Evolutionary conservation across 2,888 invertebrate species (phyloP), one percentile per base, ranked within the genome.

Genomic region (Bembecia ichneumoniformis): DNA sequence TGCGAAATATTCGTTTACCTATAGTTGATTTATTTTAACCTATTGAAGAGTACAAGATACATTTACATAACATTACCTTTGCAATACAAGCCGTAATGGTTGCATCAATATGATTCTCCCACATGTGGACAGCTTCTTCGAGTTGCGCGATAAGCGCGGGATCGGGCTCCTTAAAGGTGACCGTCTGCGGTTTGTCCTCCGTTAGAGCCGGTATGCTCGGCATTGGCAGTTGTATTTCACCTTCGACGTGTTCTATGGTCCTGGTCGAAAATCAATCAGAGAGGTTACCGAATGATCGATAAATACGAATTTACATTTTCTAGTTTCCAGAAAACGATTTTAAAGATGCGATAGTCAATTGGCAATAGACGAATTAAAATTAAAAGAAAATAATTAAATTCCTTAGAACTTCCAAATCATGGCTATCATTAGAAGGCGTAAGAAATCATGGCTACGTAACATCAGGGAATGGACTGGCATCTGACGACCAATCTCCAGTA

Each of bases 241-340:
- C 92, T 68, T 93, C 93, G 5, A 93, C 89, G 64, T 94, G 93
- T 55, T 93, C 91, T 56, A 91, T 88, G 0, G 93, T 92, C 90
- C 94, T 93, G 56, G 28, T 28, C 28, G 2, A 28, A 20, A 9
- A 3, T 2, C 28, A 28, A 9, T 28, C 34, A 3, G 46, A 52
- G 46, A 52, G n/a, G 5, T 40, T 40, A 40, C 14, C 9, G 20
- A 40, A n/a, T 13, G 4, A 40, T 40, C n/a, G 14, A 40, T 9
- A 9, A n/a, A 40, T n/a, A 45, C 13, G 10, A 44, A 34, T 16
- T 34, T 43, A 2, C 15, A 35, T 43, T 43, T 43, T 7, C 7
- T 9, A 28, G 2, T 20, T 7, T 20, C 20, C 20, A 20, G 7
- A n/a, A n/a, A n/a, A n/a, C n/a, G n/a, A 14, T 36, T 17, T 11